Percentiles rank a stretch among this genome's conserved stretches.
Conservation (phyloP, 2,888 invertebrate species). For the Polyommatus iphigenia region DNA sequence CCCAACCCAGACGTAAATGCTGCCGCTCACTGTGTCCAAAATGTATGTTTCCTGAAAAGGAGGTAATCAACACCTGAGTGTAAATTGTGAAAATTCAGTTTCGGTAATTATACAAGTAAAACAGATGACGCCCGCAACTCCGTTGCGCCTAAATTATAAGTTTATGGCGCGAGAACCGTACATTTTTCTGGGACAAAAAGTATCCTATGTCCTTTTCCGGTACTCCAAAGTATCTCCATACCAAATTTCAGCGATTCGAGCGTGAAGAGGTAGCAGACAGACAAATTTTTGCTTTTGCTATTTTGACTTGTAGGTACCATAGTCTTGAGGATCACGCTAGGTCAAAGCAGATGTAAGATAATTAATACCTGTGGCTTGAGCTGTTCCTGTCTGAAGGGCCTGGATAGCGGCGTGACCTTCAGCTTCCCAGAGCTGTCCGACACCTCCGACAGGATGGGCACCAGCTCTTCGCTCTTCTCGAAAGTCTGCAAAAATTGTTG, state of each 20-base stretch:
- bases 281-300: no score
- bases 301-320: no score
- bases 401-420: conserved; percentile 84
- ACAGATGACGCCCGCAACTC: no score
- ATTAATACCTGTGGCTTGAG: conserved; percentile 83
- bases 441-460: conserved; percentile 84
- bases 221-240: no score
- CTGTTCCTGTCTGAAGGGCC: conserved; percentile 86
- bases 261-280: no score
- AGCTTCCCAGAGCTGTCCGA: conserved; percentile 84
- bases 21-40: conserved; percentile 87
- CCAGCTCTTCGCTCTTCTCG: conserved; percentile 83
- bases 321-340: no score
- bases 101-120: background rate
- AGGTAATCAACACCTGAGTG: background rate
- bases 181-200: no score
- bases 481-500: conserved; percentile 68
- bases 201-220: no score
- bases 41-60: conserved; percentile 86
- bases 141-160: no score
- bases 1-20: conserved; percentile 92
- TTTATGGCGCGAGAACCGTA: no score
- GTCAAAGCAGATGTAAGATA: no score
- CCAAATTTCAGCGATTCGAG: no score
- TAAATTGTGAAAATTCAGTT: background rate